These are phyloP conservation scores for Orcinus orca DNA, from an alignment of 2,113 vertebrate genomes.

Conservation along the genomic window DNA sequence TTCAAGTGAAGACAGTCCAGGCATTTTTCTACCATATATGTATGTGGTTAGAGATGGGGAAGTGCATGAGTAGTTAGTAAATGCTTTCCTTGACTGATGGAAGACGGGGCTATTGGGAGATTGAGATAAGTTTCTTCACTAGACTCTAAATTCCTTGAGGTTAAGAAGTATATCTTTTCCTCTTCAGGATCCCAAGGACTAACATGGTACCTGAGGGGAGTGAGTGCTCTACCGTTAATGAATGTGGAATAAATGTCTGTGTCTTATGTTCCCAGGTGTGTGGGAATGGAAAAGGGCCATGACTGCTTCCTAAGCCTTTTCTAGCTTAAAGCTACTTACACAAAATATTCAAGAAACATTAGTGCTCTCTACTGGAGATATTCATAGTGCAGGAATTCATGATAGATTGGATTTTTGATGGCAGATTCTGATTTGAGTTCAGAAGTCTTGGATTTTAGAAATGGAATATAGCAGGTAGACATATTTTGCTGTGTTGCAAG, in stretches of 20 bases:
- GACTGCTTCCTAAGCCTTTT: neutral
- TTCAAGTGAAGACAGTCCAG: neutral
- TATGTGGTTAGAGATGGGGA: neutral
- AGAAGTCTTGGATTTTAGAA: conserved; percentile 16
- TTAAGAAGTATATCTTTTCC: neutral
- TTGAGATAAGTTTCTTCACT: neutral
- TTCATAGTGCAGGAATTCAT: neutral
- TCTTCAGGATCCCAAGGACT: neutral
- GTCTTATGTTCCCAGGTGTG: neutral
- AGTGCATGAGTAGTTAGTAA: neutral
- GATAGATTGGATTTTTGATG: neutral
- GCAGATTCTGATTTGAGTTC: neutral
- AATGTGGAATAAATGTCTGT: neutral
- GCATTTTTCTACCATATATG: neutral
- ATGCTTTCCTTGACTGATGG: neutral
- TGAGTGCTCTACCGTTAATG: neutral
- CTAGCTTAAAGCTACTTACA: neutral
- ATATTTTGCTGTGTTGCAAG: neutral
- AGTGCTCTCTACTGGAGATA: conserved; percentile 54
- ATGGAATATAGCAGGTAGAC: neutral
- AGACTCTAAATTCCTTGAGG: neutral
- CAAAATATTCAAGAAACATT: conserved; percentile 5
- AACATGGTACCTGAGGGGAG: neutral
- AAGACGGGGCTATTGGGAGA: neutral
- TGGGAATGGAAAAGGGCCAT: neutral